Evolutionary conservation across 2,797 vertebrate genomes (phyloP).

Genomic region (Heteromormyrus szaboi): DNA sequence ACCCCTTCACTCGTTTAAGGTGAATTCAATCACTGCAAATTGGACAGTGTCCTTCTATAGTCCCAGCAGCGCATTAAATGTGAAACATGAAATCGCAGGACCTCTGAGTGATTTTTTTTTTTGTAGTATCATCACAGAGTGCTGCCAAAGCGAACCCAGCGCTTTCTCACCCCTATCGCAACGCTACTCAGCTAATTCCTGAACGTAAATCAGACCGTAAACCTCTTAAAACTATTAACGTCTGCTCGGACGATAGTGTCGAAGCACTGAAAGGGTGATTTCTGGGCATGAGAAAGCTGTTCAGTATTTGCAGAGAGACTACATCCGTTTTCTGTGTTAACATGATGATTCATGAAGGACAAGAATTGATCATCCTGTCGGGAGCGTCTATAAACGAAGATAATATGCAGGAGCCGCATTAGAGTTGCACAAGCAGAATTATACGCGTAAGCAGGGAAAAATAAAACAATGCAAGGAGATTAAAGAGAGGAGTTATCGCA

Average conservation of each 20-base stretch:
- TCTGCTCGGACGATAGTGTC: neutral
- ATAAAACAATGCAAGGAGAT: neutral
- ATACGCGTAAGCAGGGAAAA: neutral
- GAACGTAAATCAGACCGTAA: neutral
- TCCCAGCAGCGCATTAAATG: neutral
- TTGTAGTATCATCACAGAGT: neutral
- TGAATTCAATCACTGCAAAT: neutral
- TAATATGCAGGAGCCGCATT: neutral
- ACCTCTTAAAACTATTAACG: slow-evolving; percentile 3
- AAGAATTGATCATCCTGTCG: neutral
- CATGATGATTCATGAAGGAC: neutral
- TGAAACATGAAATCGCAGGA: neutral
- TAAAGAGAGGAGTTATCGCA: neutral
- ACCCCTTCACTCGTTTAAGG: neutral
- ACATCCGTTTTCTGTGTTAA: neutral
- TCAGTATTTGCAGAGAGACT: neutral
- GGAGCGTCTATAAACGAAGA: neutral
- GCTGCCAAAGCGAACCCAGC: neutral
- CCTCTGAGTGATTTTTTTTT: neutral
- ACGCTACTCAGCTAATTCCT: neutral
- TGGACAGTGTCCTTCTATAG: neutral
- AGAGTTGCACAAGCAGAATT: neutral
- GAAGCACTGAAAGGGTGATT: neutral
- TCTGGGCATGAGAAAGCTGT: neutral
- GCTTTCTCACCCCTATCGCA: neutral